These are phyloP conservation scores for Dexiosoma caninum DNA, from an alignment of 2,888 invertebrate genomes.

Conservation along the genomic window DNA sequence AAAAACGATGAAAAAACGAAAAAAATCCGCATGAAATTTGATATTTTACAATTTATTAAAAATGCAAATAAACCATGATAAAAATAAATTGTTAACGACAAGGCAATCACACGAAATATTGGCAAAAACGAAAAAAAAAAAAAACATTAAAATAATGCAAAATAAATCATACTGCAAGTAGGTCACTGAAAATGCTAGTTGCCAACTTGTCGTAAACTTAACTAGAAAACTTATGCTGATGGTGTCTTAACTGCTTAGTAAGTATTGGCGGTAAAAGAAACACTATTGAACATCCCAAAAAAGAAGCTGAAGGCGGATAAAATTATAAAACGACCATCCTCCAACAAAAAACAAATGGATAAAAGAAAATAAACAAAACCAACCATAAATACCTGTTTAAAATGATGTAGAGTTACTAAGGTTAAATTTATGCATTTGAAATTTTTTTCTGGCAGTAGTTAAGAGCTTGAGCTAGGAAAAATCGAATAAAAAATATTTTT, in stretches of 20 bases:
- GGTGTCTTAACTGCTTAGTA: neutral
- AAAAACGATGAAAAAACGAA: neutral
- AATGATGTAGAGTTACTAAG: slow-evolving; percentile 13
- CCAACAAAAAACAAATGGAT: too few relatives aligned
- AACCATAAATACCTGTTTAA: slow-evolving; percentile 6
- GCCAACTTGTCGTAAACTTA: slow-evolving; percentile 35
- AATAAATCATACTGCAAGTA: slow-evolving; percentile 43
- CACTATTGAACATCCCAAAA: neutral
- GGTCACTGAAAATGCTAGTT: slow-evolving; percentile 51
- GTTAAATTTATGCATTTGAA: slow-evolving; percentile 9
- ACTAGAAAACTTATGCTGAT: neutral
- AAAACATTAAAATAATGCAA: slow-evolving; percentile 23
- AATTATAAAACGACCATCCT: slow-evolving; percentile 52
- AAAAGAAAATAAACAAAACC: neutral
- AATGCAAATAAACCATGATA: slow-evolving; percentile 45
- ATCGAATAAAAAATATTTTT: slow-evolving; percentile 7
- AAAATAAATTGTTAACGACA: slow-evolving; percentile 16
- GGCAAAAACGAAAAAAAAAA: slow-evolving; percentile 23
- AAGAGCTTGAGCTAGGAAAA: slow-evolving; percentile 19
- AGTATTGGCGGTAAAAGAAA: neutral
- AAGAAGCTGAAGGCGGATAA: slow-evolving; percentile 44
- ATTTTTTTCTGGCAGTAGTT: slow-evolving; percentile 14
- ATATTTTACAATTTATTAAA: neutral
- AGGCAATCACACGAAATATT: slow-evolving; percentile 27
- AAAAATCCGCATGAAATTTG: neutral